Conservation (phyloP, 1,140 invertebrate species). For the Dendrolimus punctatus region DNA sequence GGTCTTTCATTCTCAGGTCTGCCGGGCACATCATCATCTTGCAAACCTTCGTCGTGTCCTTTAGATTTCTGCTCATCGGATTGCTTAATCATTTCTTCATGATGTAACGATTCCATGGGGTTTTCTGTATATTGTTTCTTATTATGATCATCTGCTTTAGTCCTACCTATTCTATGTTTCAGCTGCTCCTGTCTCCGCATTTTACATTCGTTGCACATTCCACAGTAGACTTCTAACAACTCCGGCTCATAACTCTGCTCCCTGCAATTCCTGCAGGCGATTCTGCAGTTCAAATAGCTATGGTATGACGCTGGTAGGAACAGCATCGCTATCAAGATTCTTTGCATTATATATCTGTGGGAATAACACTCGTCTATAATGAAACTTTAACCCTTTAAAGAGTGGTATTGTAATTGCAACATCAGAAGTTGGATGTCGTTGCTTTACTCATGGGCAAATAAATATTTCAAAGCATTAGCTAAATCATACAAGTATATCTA, state of each 20-base stretch:
- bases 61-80: neutral
- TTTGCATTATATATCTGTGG: neutral
- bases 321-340: conserved; percentile 1
- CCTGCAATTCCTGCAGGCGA: conserved; percentile 33
- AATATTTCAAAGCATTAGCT: too few relatives aligned
- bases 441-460: too few relatives aligned
- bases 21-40: neutral
- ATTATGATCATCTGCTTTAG: neutral
- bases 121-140: too few relatives aligned
- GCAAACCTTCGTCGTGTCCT: neutral
- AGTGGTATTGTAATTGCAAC: too few relatives aligned
- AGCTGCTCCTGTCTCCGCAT: conserved; percentile 23
- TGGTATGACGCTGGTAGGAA: conserved; percentile 8
- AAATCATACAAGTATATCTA: too few relatives aligned
- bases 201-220: conserved; percentile 51
- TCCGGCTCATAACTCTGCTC: conserved; percentile 9
- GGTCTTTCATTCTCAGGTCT: neutral
- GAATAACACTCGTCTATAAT: neutral
- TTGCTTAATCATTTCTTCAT: too few relatives aligned
- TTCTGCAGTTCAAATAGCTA: conserved; percentile 30
- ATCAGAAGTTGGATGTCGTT: too few relatives aligned
- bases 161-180: neutral
- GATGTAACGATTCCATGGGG: too few relatives aligned
- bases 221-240: conserved; percentile 42
- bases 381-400: too few relatives aligned